Evolutionary conservation across 2,113 vertebrate genomes (phyloP).

Genomic region (Rhabdornis inornatus): DNA sequence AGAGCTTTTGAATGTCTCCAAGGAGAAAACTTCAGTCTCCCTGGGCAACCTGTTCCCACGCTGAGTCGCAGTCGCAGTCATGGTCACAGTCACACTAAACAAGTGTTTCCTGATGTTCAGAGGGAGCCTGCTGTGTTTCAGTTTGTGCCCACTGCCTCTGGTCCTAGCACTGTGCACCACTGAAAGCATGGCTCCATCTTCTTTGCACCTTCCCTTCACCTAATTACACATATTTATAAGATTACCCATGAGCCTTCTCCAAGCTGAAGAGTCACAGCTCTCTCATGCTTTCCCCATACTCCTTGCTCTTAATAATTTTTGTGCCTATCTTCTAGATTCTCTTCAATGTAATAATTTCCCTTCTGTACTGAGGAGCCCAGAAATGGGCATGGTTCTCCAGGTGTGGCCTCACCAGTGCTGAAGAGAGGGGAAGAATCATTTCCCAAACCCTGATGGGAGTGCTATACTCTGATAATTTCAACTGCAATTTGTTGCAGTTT

Average conservation of each 20-base stretch:
- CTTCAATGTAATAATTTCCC: neutral
- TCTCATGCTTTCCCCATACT: neutral
- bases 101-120: neutral
- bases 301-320: neutral
- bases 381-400: neutral
- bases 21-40: neutral
- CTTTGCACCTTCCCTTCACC: neutral
- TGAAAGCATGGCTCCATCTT: neutral
- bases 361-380: neutral
- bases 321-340: neutral
- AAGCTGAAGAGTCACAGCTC: neutral
- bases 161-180: neutral
- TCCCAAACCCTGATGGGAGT: neutral
- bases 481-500: neutral
- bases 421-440: neutral
- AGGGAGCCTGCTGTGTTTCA: neutral
- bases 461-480: neutral
- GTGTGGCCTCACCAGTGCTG: neutral
- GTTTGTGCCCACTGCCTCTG: neutral
- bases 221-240: neutral
- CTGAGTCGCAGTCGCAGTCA: neutral
- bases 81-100: neutral
- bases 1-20: neutral
- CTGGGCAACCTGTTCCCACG: neutral
- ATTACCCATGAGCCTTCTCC: neutral